Base-by-base conservation (phyloP, 2,888 invertebrate genomes). In the Phymatocera aterrima region DNA sequence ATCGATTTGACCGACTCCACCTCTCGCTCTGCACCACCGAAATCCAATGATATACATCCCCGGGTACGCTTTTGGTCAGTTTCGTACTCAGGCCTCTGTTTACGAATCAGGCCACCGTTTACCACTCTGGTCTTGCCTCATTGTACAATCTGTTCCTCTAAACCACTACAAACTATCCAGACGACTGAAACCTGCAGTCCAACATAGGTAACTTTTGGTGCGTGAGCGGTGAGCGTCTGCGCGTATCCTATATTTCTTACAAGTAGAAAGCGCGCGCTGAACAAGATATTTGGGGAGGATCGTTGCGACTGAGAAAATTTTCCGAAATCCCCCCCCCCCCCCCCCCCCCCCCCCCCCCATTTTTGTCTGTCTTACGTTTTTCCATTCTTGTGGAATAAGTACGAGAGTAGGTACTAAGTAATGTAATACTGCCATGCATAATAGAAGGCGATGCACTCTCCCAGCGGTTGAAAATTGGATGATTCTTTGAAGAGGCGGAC, bases 1-100 rank as follows among this genome's bases (percentile, higher is more conserved):
- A 84, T 84, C 81, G 85, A 84, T 84, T 83, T 64, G 79, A 61
- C 77, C 77, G 40, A 40, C 61, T 61, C 74, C 37, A 51, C 57
- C 75, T 75, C 75, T 75, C 74, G 40, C 75, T 75, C 75, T 57
- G 21, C 40, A 24, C 31, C 21, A 28, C 28, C 57, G 4, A 43
- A 40, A 18, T 75, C 40, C 75, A 18, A 37, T 60, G 31, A 10
- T 24, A 12, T 51, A 18, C 31, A 75, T 51, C 10, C 72, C 46
- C 43, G 46, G 57, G 43, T 43, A 57, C 75, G 60, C 43, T 12
- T 54, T 51, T 75, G 57, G 37, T 57, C 75, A 57, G 24, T 34
- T 57, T 37, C 28, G 40, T 57, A 21, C 28, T n/a, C 37, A 6
- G 31, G 1, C n/a, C 34, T 72, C 48, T 72, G 72, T 51, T 72